Percentiles rank a stretch among this genome's conserved stretches.
These are phyloP conservation scores for Ophraella communa DNA, from an alignment of 2,888 invertebrate genomes.

Conservation along the genomic window DNA sequence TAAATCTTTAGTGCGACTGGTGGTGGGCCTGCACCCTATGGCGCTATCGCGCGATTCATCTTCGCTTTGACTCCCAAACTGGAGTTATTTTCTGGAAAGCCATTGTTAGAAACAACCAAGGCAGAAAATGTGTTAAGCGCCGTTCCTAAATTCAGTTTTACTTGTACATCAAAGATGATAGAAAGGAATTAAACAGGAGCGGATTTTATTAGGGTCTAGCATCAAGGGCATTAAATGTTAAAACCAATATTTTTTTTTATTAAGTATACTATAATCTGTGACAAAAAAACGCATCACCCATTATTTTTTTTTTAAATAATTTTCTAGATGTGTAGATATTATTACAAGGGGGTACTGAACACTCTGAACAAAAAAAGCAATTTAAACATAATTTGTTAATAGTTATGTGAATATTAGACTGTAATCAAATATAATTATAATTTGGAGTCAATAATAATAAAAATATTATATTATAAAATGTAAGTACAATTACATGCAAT, in stretches of 20 bases:
- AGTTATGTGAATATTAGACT: too few species aligned
- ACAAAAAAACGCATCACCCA: too few species aligned
- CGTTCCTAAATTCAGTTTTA: conserved; percentile 18
- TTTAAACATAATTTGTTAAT: too few species aligned
- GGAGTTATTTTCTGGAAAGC: conserved; percentile 43
- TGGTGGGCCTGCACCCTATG: conserved; percentile 27
- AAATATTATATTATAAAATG: too few species aligned
- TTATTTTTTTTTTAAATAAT: too few species aligned
- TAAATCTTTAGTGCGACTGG: conserved; percentile 44
- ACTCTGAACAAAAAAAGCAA: too few species aligned
- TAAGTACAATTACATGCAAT: too few species aligned
- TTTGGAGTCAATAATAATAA: too few species aligned
- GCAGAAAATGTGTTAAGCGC: conserved; percentile 47
- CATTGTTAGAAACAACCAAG: conserved; percentile 47
- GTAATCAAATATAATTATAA: too few species aligned
- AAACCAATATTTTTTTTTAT: not conserved
- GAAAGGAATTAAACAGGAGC: not conserved
- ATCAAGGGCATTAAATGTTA: not conserved
- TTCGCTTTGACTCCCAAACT: conserved; percentile 46
- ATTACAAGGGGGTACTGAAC: too few species aligned
- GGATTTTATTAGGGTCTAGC: not conserved
- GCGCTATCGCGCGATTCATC: conserved; percentile 43
- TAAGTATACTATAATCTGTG: too few species aligned
- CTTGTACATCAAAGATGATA: conserved; percentile 13
- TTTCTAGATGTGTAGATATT: too few species aligned